Percentiles rank a stretch among this genome's conserved stretches.
Evolutionary conservation across 1,140 invertebrate genomes (phyloP).

Genomic region (Drosophila oshimai): DNA sequence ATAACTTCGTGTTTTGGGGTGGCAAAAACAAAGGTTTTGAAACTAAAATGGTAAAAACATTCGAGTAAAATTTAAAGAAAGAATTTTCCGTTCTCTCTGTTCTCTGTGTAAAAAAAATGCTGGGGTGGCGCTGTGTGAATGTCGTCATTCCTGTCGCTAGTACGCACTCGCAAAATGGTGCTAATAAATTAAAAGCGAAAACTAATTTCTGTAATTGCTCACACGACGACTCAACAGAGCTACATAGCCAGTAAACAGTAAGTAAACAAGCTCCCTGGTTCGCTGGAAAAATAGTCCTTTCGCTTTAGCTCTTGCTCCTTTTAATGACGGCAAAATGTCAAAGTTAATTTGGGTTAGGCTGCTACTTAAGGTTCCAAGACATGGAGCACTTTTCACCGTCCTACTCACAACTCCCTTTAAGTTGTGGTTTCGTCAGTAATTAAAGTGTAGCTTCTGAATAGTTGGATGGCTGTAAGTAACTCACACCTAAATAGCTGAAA

Average conservation of each 20-base stretch:
- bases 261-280: background rate
- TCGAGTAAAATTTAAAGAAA: no score
- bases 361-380: slow-evolving; percentile 56
- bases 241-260: slow-evolving; percentile 7
- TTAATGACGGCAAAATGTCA: slow-evolving; percentile 70
- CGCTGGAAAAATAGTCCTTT: slow-evolving; percentile 10
- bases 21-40: no score
- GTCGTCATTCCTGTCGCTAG: slow-evolving; percentile 48
- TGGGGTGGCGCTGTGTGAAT: slow-evolving; percentile 2
- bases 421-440: slow-evolving; percentile 72
- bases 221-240: slow-evolving; percentile 38
- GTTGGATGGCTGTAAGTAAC: slow-evolving; percentile 43
- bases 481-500: slow-evolving; percentile 69
- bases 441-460: slow-evolving; percentile 51
- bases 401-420: background rate
- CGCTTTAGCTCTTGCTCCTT: background rate
- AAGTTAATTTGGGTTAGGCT: slow-evolving; percentile 67
- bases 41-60: no score
- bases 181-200: slow-evolving; percentile 77
- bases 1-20: no score
- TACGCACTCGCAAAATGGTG: slow-evolving; percentile 69
- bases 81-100: no score
- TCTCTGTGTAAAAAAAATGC: no score
- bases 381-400: slow-evolving; percentile 8
- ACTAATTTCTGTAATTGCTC: slow-evolving; percentile 77